Evolutionary conservation across 2,113 vertebrate genomes (phyloP).

Genomic region (Motacilla tschutschensis): DNA sequence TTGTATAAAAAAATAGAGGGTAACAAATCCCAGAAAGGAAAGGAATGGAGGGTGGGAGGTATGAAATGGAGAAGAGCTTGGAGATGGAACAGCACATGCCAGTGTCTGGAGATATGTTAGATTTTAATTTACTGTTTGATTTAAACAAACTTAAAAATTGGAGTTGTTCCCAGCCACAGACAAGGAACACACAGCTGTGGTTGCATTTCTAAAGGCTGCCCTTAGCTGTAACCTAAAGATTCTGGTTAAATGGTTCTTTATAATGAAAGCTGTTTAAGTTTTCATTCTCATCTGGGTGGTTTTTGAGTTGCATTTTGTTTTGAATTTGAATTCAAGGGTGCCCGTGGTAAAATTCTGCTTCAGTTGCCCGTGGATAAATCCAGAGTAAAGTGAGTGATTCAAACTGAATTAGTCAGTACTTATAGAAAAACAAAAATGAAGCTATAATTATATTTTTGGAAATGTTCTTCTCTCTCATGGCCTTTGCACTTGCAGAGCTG

Average conservation of each 20-base stretch:
- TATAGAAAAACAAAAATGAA: not conserved
- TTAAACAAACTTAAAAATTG: not conserved
- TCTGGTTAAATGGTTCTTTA: not conserved
- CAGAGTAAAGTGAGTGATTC: not conserved
- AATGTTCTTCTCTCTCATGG: not conserved
- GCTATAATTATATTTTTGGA: not conserved
- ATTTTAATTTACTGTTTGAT: not conserved
- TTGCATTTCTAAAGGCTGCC: not conserved
- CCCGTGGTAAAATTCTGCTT: not conserved
- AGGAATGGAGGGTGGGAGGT: not conserved
- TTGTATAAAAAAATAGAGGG: not conserved
- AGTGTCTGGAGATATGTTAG: not conserved
- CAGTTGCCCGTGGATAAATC: not conserved
- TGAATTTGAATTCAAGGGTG: not conserved
- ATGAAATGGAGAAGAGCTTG: not conserved
- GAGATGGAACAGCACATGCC: not conserved
- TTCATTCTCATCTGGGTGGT: not conserved
- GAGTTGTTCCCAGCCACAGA: not conserved
- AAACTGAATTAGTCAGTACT: not conserved
- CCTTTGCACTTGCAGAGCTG: not conserved
- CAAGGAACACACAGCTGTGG: not conserved
- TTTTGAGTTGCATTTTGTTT: not conserved
- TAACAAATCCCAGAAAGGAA: not conserved
- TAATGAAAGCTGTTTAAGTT: not conserved
- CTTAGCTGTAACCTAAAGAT: not conserved